A percentile compares a stretch with the other conserved stretches of the same genome.
Conservation (phyloP, 1,140 invertebrate species). For the Diorhabda sublineata region DNA sequence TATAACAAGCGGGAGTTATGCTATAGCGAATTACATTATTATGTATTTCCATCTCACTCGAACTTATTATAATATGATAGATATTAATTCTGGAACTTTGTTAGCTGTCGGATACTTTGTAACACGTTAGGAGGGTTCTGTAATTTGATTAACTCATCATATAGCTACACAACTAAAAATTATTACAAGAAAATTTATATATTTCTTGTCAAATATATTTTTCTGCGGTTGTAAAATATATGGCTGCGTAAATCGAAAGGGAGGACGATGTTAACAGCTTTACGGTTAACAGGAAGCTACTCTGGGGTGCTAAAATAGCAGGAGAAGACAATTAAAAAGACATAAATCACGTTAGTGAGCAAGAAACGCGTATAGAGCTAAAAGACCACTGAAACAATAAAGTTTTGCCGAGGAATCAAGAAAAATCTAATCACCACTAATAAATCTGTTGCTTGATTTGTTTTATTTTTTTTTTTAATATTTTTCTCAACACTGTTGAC, state of each 20-base stretch:
- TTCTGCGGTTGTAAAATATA: not conserved
- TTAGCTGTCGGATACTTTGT: not conserved
- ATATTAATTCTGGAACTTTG: not conserved
- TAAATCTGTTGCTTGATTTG: not conserved
- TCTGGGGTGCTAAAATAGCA: not conserved
- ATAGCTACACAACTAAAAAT: too few relatives aligned
- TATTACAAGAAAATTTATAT: too few relatives aligned
- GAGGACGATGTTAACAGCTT: not conserved
- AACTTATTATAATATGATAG: slow-evolving; percentile 1
- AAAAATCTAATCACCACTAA: not conserved
- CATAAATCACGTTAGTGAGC: slow-evolving; percentile 3
- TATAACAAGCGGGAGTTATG: not conserved
- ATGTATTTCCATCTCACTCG: not conserved
- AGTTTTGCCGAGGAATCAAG: not conserved
- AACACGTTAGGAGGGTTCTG: too few relatives aligned
- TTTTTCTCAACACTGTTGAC: too few relatives aligned
- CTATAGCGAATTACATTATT: not conserved
- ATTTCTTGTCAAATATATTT: too few relatives aligned
- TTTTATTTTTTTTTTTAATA: too few relatives aligned
- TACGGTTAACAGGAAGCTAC: not conserved
- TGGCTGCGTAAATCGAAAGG: slow-evolving; percentile 1
- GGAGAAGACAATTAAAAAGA: slow-evolving; percentile 8
- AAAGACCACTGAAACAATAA: not conserved
- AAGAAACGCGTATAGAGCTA: not conserved
- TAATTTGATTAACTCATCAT: too few relatives aligned